Evolutionary conservation across 2,797 vertebrate genomes (phyloP), one percentile per base, ranked within the genome.

Genomic region (Urocyon cinereoargenteus): DNA sequence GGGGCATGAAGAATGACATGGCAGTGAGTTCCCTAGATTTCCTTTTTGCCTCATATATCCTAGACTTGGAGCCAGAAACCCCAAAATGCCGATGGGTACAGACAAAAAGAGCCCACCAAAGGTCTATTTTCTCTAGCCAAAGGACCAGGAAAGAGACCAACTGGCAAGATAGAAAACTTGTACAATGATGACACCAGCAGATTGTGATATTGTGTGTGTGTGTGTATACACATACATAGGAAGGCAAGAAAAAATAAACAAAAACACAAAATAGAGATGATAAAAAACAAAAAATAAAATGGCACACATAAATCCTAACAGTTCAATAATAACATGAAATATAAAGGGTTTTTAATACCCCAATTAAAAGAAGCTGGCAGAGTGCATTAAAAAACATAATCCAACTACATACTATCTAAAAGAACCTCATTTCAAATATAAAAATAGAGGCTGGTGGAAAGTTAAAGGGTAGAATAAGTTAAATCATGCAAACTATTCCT

Each of bases 221-320:
- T 84, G 19, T 78, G 24, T 66, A 0, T 31, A 45, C 40, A 45
- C 40, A 45, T 45, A 45, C 40, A 45, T 5, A 66, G 21, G 40
- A 91, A 95, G 62, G 40, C 11, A 97, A 40, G 59, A 72, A 86
- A 97, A 75, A 90, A 19, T 62, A 72, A 85, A 92, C 45, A 73
- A 45, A 96, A 4, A 18, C 51, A 86, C 40, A 68, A 61, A 89
- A 51, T 8, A 77, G 36, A 28, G 34, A 73, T 19, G 36, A 78
- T 2, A 77, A 40, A 72, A 90, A 62, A 92, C 11, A 87, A 79
- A 89, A 92, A 83, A 77, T 34, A 83, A 91, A 89, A 61, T 51
- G 40, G 70, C 51, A 93, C 57, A 57, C 9, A 59, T 21, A 90
- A 78, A 3, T 6, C 62, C n/a, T 83, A 94, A 64, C 57, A 57